These are phyloP conservation scores for Mola mola DNA, from an alignment of 2,113 vertebrate species.

Conservation along the genomic window DNA sequence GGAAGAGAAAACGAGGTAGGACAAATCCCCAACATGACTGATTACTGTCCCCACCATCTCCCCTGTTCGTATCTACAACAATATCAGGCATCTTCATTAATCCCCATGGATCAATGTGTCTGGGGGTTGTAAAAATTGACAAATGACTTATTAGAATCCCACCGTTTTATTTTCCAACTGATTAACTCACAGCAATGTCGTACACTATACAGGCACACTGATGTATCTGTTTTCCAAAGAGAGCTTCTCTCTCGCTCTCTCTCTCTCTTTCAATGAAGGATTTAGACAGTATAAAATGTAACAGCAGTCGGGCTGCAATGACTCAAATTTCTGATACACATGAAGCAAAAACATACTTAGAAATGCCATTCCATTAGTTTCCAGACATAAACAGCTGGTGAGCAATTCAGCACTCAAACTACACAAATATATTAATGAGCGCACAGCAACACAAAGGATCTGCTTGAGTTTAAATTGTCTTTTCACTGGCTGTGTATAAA, in stretches of 20 bases:
- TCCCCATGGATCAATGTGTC: conserved; percentile 83
- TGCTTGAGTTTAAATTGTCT: conserved; percentile 7
- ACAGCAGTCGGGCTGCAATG: conserved; percentile 23
- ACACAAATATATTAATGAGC: conserved; percentile 21
- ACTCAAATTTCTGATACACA: conserved; percentile 38
- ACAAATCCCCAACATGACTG: conserved; percentile 80
- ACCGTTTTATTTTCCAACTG: conserved; percentile 84
- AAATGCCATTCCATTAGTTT: conserved; percentile 39
- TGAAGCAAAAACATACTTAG: neutral
- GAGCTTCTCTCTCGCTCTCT: conserved; percentile 43
- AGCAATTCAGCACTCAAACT: conserved; percentile 21
- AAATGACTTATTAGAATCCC: conserved; percentile 87
- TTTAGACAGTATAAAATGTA: conserved; percentile 52
- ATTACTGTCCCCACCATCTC: conserved; percentile 80
- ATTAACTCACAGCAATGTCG: conserved; percentile 82
- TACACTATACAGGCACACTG: conserved; percentile 77
- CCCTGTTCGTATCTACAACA: conserved; percentile 82
- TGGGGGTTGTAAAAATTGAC: conserved; percentile 85
- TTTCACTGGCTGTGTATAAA: conserved; percentile 17
- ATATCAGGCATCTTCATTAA: conserved; percentile 84
- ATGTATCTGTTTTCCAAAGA: conserved; percentile 81
- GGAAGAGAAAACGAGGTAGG: conserved; percentile 83
- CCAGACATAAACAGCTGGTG: conserved; percentile 25
- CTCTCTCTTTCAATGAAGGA: conserved; percentile 6
- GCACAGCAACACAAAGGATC: conserved; percentile 11